phyloP scores from a whole-genome alignment of 2,113 vertebrate genomes.

The Proterorhinus semilunaris region DNA sequence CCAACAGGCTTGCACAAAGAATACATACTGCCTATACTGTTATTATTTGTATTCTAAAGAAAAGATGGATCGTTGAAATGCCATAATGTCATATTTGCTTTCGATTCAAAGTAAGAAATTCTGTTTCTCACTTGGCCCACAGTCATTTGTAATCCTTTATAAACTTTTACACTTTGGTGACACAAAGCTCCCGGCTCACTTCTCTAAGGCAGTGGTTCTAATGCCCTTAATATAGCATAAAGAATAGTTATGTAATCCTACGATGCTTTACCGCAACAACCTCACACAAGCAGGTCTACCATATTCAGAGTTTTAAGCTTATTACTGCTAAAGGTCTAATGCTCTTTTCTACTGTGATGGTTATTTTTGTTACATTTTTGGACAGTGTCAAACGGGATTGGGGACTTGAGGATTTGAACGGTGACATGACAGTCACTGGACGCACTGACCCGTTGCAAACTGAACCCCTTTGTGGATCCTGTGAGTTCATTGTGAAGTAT shows the following conservation, averaged over 20 bases:
- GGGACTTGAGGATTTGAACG: background rate
- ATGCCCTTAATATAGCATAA: background rate
- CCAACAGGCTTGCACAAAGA: too few species aligned
- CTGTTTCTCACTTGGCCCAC: too few species aligned
- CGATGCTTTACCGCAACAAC: background rate
- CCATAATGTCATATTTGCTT: too few species aligned
- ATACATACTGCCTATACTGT: too few species aligned
- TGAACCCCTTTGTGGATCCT: background rate
- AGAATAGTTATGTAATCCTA: background rate
- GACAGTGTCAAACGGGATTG: background rate
- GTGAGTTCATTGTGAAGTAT: background rate
- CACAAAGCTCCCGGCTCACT: background rate
- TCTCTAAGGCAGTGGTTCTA: background rate
- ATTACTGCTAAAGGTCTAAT: background rate
- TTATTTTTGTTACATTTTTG: background rate
- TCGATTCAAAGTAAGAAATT: too few species aligned
- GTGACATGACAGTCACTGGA: conserved; percentile 5
- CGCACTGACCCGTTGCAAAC: background rate
- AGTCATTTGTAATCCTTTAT: background rate
- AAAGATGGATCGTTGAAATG: too few species aligned
- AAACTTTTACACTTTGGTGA: background rate
- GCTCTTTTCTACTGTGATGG: background rate
- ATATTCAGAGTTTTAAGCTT: background rate
- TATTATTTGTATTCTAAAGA: too few species aligned
- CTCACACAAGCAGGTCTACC: background rate